Evolutionary conservation across 2,113 vertebrate species (phyloP).

Genomic region (Chrysochloris asiatica): DNA sequence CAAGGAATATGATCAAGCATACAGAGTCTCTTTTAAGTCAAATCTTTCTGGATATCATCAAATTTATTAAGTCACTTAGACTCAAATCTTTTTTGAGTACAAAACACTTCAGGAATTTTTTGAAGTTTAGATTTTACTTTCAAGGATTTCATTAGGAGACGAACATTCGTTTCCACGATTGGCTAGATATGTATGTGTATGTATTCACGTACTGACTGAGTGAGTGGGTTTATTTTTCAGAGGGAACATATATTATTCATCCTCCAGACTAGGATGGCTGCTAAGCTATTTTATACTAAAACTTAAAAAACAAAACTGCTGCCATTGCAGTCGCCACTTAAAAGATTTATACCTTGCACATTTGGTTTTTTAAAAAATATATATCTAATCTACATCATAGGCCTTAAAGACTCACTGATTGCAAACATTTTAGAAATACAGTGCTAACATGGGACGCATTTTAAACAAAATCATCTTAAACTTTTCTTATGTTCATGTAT

Average conservation of each 20-base stretch:
- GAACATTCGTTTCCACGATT: constrained; percentile 37
- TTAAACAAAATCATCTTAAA: constrained; percentile 21
- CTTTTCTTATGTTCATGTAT: neutral
- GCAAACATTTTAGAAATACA: constrained; percentile 56
- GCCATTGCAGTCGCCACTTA: constrained; percentile 69
- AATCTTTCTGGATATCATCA: neutral
- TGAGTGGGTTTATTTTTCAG: constrained; percentile 2
- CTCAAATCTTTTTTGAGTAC: neutral
- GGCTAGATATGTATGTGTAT: neutral
- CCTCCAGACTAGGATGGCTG: neutral
- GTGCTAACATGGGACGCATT: neutral
- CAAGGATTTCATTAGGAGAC: neutral
- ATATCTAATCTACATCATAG: neutral
- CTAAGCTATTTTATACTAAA: constrained; percentile 23
- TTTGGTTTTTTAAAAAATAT: constrained; percentile 56
- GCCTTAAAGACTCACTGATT: constrained; percentile 24
- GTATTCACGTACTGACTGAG: neutral
- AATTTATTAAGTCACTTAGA: neutral
- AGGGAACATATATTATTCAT: neutral
- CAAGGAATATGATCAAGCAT: neutral
- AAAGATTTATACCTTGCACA: constrained; percentile 68
- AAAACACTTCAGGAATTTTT: constrained; percentile 48
- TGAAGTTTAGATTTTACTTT: constrained; percentile 30
- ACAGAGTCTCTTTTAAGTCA: neutral
- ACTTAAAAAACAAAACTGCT: neutral